phyloP scores from a whole-genome alignment of 2,888 invertebrate genomes.

The Prenolepis imparis region DNA sequence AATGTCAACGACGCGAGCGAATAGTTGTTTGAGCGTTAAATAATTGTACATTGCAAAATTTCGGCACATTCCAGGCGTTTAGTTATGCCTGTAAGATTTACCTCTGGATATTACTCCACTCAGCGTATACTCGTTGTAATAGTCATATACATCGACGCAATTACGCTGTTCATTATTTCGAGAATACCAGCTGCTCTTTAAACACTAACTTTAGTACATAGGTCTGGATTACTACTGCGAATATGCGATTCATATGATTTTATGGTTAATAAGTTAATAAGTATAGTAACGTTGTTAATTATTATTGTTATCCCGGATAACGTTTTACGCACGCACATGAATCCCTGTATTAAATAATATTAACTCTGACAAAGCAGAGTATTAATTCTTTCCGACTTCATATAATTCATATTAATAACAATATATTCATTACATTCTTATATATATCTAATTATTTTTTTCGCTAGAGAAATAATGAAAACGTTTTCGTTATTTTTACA shows the following conservation, averaged over 20 bases:
- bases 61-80: constrained; percentile 6
- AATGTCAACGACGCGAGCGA: neutral
- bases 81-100: constrained; percentile 37
- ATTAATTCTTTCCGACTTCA: neutral
- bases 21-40: neutral
- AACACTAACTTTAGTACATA: constrained; percentile 37
- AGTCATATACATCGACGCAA: constrained; percentile 34
- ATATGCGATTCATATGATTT: constrained; percentile 37
- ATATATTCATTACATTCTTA: constrained; percentile 1
- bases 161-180: constrained; percentile 50
- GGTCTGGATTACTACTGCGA: constrained; percentile 36
- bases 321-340: neutral
- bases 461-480: neutral
- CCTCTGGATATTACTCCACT: constrained; percentile 17
- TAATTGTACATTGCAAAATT: constrained; percentile 38
- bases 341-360: constrained; percentile 2
- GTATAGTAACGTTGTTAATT: constrained; percentile 36
- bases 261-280: constrained; percentile 50
- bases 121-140: constrained; percentile 11
- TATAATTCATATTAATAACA: neutral
- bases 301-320: constrained; percentile 32
- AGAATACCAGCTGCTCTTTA: constrained; percentile 50
- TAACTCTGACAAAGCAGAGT: neutral
- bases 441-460: neutral
- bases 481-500: neutral